Percentiles rank a stretch among this genome's conserved stretches.
Conservation (phyloP, 2,797 vertebrate species). For the Rhabdophis nuchalis region DNA sequence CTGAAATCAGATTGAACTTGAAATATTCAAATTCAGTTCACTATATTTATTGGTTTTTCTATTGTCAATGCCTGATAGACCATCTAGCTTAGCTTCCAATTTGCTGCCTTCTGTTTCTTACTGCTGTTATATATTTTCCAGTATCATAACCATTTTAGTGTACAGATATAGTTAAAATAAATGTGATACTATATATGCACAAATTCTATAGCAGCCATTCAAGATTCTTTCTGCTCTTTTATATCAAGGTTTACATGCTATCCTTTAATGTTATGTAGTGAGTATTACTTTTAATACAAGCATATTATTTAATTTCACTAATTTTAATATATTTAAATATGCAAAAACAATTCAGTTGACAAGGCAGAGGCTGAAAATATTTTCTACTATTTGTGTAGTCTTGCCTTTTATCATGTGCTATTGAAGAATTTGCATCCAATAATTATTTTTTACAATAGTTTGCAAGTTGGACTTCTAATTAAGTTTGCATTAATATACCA, state of each 20-base stretch:
- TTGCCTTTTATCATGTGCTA: slow-evolving; percentile 14
- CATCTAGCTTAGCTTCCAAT: too few species aligned
- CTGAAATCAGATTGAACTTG: background rate
- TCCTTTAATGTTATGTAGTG: background rate
- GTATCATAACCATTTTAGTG: background rate
- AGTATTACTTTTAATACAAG: background rate
- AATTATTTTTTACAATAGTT: slow-evolving; percentile 16
- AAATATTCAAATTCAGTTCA: background rate
- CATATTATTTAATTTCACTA: background rate
- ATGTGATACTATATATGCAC: background rate
- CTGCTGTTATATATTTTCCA: background rate
- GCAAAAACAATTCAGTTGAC: background rate
- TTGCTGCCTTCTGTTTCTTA: background rate
- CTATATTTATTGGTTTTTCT: background rate
- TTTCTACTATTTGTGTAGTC: background rate
- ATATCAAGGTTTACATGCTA: background rate
- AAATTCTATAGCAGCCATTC: background rate
- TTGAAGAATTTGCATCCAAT: background rate
- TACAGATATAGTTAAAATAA: background rate
- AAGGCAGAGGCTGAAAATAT: background rate
- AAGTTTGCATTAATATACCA: slow-evolving; percentile 49
- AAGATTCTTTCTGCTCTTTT: background rate
- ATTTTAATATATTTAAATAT: background rate
- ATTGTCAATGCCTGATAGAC: background rate
- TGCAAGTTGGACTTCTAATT: slow-evolving; percentile 40